Evolutionary conservation across 2,113 vertebrate species (phyloP), one percentile per base, ranked within the genome.

Genomic region (Ictalurus punctatus): DNA sequence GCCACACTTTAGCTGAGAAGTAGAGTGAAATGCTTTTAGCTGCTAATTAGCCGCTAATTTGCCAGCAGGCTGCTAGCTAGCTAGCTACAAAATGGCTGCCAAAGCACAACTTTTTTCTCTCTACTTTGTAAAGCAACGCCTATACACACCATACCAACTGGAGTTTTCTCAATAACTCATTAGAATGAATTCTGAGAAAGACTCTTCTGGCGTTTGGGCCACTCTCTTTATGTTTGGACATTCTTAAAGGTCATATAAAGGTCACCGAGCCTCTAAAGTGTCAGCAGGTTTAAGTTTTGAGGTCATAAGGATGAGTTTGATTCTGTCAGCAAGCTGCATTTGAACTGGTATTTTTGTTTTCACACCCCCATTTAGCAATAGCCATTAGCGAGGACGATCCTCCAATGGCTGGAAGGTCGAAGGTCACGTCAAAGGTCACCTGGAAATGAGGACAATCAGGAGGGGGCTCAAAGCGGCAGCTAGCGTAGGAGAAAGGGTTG

Each of bases 351-450:
- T 37, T 16, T 83, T 63, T 44, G 23, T 63, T 27, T 83, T 30
- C 27, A 19, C 25, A 34, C 34, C 13, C 13, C 48, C 4, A 25
- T 78, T 83, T 52, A 23, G 86, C n/a, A 27, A 40, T 80, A 85
- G 73, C 59, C 30, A 6, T 84, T 69, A 54, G 80, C 71, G 30
- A 12, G 44, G 52, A 44, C 2, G 37, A 40, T 65, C 16, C 6
- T 69, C 54, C 61, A 10, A 40, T 74, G 27, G 34, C 44, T 88
- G 73, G 56, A 87, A 92, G 91, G 69, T 90, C 27, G 90, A 82
- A 59, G 92, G 52, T 44, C 79, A 65, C 61, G 69, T 90, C 86
- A 87, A 90, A 89, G 95, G 98, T 99, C 97, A 99, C 97, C 97
- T 99, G 92, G 95, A 96, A 94, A 97, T 93, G 91, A 96, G 90